These are phyloP conservation scores for Pasiphila rectangulata DNA, from an alignment of 2,888 invertebrate genomes.

Conservation along the genomic window DNA sequence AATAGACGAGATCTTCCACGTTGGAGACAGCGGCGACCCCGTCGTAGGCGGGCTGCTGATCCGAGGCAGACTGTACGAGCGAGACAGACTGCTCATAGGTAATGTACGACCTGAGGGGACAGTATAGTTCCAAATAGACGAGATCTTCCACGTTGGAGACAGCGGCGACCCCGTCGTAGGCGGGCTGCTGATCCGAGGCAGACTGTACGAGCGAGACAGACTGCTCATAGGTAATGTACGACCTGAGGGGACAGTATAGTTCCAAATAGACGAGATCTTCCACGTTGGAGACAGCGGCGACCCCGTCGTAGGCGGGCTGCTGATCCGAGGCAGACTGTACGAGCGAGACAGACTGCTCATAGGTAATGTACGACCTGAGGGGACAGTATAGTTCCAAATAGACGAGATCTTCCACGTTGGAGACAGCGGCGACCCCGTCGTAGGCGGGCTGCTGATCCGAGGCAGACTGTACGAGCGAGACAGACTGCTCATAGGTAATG, in stretches of 20 bases:
- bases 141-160: conserved; percentile 92
- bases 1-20: conserved; percentile 96
- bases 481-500: conserved; percentile 85
- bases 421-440: conserved; percentile 87
- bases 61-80: conserved; percentile 92
- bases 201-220: conserved; percentile 90
- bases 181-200: conserved; percentile 91
- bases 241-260: conserved; percentile 89
- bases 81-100: conserved; percentile 88
- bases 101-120: too few relatives aligned
- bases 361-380: too few relatives aligned
- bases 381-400: conserved; percentile 92
- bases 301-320: conserved; percentile 91
- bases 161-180: conserved; percentile 89
- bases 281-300: conserved; percentile 88
- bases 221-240: conserved; percentile 86
- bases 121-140: conserved; percentile 95
- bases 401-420: conserved; percentile 95
- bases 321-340: conserved; percentile 91
- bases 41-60: conserved; percentile 92
- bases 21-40: conserved; percentile 87
- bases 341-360: conserved; percentile 91
- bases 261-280: conserved; percentile 97
- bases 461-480: conserved; percentile 94
- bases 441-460: conserved; percentile 91